Percentiles rank a stretch among this genome's conserved stretches.
Evolutionary conservation across 2,888 invertebrate species (phyloP).

Genomic region (Diaperis boleti): DNA sequence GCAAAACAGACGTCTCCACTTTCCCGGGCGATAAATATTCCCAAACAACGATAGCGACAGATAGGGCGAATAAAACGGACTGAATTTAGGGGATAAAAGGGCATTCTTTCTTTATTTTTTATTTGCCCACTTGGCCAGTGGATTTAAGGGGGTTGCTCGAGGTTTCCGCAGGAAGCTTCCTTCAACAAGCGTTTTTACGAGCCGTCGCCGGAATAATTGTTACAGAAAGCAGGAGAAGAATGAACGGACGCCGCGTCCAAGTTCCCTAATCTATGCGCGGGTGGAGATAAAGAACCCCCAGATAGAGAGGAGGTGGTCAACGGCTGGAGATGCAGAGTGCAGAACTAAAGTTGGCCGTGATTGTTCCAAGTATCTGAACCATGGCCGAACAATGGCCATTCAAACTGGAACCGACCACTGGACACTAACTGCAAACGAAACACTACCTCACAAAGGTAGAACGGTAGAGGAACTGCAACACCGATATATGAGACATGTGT

Average conservation of each 20-base stretch:
- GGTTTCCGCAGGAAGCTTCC: slow-evolving; percentile 44
- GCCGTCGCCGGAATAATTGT: too few species aligned
- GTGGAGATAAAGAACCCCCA: slow-evolving; percentile 17
- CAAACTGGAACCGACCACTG: slow-evolving; percentile 55
- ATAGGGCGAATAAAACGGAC: slow-evolving; percentile 61
- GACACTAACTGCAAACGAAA: slow-evolving; percentile 45
- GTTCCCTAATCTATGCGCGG: slow-evolving; percentile 3
- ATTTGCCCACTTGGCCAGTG: slow-evolving; percentile 61
- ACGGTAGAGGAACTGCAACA: slow-evolving; percentile 43
- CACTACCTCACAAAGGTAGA: slow-evolving; percentile 44
- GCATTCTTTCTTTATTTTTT: slow-evolving; percentile 45
- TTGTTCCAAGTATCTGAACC: slow-evolving; percentile 61
- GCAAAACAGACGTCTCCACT: slow-evolving; percentile 48
- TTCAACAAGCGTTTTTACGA: slow-evolving; percentile 21
- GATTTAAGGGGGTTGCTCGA: slow-evolving; percentile 58
- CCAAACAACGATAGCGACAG: slow-evolving; percentile 61
- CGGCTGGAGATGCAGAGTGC: slow-evolving; percentile 55
- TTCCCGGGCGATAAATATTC: slow-evolving; percentile 56
- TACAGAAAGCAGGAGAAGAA: background rate
- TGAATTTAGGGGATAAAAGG: slow-evolving; percentile 60
- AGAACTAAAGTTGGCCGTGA: slow-evolving; percentile 59
- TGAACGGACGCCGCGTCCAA: background rate
- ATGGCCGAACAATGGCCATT: slow-evolving; percentile 60
- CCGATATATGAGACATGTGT: slow-evolving; percentile 49
- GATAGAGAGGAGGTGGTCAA: slow-evolving; percentile 25